phyloP scores from a whole-genome alignment of 2,888 invertebrate species.

The Luperina testacea region DNA sequence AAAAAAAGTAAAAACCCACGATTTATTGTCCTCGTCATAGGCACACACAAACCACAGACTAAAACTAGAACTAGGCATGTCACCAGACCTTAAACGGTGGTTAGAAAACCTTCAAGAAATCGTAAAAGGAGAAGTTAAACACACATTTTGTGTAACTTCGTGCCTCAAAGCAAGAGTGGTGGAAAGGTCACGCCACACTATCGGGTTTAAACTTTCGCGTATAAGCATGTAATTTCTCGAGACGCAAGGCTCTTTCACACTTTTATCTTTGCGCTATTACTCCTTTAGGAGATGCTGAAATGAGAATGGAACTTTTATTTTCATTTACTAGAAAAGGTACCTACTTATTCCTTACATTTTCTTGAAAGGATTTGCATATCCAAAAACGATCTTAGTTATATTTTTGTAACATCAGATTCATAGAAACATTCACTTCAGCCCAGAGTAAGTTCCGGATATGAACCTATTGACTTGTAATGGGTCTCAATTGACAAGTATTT shows the following conservation, averaged over 20 bases:
- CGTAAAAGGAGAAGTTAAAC: slow-evolving; percentile 44
- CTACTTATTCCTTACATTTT: not conserved
- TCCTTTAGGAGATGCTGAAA: slow-evolving; percentile 11
- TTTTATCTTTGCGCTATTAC: slow-evolving; percentile 40
- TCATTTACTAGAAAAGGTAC: not conserved
- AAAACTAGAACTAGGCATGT: slow-evolving; percentile 21
- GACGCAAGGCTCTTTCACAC: slow-evolving; percentile 40
- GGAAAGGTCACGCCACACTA: slow-evolving; percentile 58
- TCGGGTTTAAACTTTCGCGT: slow-evolving; percentile 56
- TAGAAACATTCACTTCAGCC: not conserved
- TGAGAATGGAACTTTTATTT: slow-evolving; percentile 16
- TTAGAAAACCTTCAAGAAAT: slow-evolving; percentile 54
- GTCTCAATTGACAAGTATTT: not conserved
- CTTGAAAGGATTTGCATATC: not conserved
- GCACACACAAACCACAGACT: slow-evolving; percentile 4
- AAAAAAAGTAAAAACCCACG: not conserved
- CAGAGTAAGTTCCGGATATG: not conserved
- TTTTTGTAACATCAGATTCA: not conserved
- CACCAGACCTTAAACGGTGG: slow-evolving; percentile 19
- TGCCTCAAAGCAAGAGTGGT: slow-evolving; percentile 47
- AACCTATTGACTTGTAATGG: not conserved
- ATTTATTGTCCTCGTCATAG: not conserved
- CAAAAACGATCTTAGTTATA: not conserved
- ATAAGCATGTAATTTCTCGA: slow-evolving; percentile 49
- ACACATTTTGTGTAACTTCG: slow-evolving; percentile 52